Conservation (phyloP, 2,113 vertebrate genomes). For the Andinoacara biseriatus region DNA sequence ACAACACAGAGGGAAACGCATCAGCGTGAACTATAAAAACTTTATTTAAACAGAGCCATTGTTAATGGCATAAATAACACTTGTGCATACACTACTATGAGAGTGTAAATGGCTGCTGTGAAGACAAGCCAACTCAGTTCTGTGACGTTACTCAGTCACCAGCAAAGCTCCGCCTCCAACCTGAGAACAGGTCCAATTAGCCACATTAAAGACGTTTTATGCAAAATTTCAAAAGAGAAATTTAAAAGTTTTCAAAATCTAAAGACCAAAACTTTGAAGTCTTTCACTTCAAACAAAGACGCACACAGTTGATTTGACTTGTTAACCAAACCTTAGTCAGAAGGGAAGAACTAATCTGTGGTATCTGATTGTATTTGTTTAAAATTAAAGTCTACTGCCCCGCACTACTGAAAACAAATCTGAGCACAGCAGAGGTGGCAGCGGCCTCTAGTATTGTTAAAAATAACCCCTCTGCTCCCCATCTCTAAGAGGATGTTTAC, state of each 20-base stretch:
- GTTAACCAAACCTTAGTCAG: not conserved
- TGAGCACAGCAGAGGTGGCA: not conserved
- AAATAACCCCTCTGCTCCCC: not conserved
- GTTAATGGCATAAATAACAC: not conserved
- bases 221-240: not conserved
- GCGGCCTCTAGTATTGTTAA: not conserved
- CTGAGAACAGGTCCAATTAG: not conserved
- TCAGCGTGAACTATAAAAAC: not conserved
- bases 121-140: not conserved
- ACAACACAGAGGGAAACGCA: not conserved
- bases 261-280: not conserved
- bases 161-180: not conserved
- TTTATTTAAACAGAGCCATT: not conserved
- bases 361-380: not conserved
- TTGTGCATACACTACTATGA: not conserved
- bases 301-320: not conserved
- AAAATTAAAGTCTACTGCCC: not conserved
- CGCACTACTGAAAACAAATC: not conserved
- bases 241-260: not conserved
- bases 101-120: not conserved
- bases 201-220: not conserved
- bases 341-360: not conserved
- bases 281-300: not conserved
- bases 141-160: not conserved
- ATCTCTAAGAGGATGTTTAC: not conserved